Evolutionary conservation across 37 sponge, comb jelly and placozoan genomes (phyloP), one percentile per base, ranked within the genome.

Genomic region (Aphrocallistes beatrix): DNA sequence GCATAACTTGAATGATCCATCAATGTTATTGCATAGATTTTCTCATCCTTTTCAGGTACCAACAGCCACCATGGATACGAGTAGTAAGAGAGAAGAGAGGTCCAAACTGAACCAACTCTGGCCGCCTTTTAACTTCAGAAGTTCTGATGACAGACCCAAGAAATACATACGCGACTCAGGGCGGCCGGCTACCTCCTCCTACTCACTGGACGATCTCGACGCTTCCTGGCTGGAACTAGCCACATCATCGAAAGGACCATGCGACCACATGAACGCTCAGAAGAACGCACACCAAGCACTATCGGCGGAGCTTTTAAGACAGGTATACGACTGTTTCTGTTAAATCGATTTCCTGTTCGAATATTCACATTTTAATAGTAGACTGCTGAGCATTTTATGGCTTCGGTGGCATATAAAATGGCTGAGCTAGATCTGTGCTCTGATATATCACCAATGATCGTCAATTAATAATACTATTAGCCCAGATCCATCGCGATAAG

Each of bases 201-300:
- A 60, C 75, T 60, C 75, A 25, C 87, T 92, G 17, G 95, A 94
- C 87, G 95, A 94, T 23, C 60, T 92, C 42, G 95, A 94, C 49
- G 69, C 91, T 49, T 85, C 84, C 38, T 94, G 95, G 95, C 85
- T 92, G 83, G 90, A 92, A 51, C 49, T 81, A 25, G 88, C 92
- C 84, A 90, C 90, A 48, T 45, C 81, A 45, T 88, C 89, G 47
- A 83, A 89, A 84, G 90, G 89, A 47, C 84, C 88, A 39, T 13
- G 10, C 13, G 13, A 42, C 45, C 45, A 42, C 45, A 13, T 42
- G 10, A 42, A 42, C 13, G 45, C 45, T 13, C 6, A 13, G 10
- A 60, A 13, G 8, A 6, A 3, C 25, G 3, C 25, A 6, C 8
- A 32, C 75, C n/a, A 19, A 32, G 25, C 75, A 3, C 75, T 60